These are phyloP conservation scores for Morpho achilles DNA, from an alignment of 2,888 invertebrate species.

Conservation along the genomic window DNA sequence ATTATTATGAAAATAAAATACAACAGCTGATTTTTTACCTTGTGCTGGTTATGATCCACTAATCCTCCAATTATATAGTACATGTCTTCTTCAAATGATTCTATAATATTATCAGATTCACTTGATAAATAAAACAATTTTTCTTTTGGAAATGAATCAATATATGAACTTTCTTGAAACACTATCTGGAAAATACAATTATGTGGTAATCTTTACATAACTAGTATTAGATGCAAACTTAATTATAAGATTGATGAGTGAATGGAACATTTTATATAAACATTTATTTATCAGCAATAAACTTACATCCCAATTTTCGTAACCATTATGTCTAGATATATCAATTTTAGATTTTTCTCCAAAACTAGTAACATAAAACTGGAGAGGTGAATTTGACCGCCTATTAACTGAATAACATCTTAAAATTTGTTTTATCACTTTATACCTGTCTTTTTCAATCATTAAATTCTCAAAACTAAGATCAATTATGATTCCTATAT, in stretches of 20 bases:
- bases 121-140: constrained; percentile 94
- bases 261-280: not conserved
- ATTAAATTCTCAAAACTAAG: constrained; percentile 95
- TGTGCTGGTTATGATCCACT: constrained; percentile 98
- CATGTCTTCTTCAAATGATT: constrained; percentile 85
- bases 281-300: not conserved
- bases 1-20: too few relatives aligned
- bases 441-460: constrained; percentile 92
- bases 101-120: constrained; percentile 94
- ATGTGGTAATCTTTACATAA: not conserved
- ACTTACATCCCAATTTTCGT: constrained; percentile 94
- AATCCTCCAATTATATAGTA: constrained; percentile 97
- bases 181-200: constrained; percentile 75
- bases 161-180: constrained; percentile 83
- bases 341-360: constrained; percentile 84
- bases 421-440: constrained; percentile 93
- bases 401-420: constrained; percentile 95
- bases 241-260: not conserved
- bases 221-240: not conserved
- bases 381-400: constrained; percentile 87
- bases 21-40: constrained; percentile 69
- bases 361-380: constrained; percentile 91
- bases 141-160: constrained; percentile 85
- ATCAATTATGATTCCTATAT: constrained; percentile 89
- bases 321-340: constrained; percentile 91